Evolutionary conservation across 2,888 invertebrate genomes (phyloP), one percentile per base, ranked within the genome.

Genomic region (Aplocera efformata): DNA sequence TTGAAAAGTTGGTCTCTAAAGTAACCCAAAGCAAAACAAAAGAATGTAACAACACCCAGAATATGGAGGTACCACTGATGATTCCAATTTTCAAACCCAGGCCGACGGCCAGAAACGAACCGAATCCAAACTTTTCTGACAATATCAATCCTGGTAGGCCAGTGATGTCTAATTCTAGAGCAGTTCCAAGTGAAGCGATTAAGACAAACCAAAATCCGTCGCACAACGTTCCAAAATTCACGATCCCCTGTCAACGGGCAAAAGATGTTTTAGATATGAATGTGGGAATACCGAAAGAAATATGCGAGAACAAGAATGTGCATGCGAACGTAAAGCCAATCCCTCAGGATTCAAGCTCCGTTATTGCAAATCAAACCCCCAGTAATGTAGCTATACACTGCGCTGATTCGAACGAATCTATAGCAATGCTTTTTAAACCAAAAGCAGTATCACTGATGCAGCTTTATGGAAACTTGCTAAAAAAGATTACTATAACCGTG

Each of bases 161-260:
- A 50, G 38, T 34, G 32, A 40, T 34, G 32, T 23, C 21, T 32
- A 24, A 28, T 33, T 32, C 42, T 37, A 27, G 47, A 46, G 11
- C n/a, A 1, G 48, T 5, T 31, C 26, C 34, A 47, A 29, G 41
- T 30, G 13, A 42, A 11, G 30, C 33, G 6, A 40, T 33, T 10
- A 10, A 29, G 9, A 4, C 8, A 0, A 30, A 44, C 22, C 3
- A 7, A 7, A 44, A 36, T 8, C 38, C 39, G 26, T 9, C 37
- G 10, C 9, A 27, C 7, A 43, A 26, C 1, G 7, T n/a, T 1
- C 35, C 49, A 55, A 53, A 38, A 10, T 71, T 73, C 38, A 58
- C 56, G 39, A 67, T 74, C 24, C 73, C 73, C n/a, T 74, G 67
- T 39, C 66, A 66, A 32, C 53, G 41, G 57, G 72, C 72, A 10